These are phyloP conservation scores for Remorina albescens DNA, from an alignment of 2,797 vertebrate species.

Conservation along the genomic window DNA sequence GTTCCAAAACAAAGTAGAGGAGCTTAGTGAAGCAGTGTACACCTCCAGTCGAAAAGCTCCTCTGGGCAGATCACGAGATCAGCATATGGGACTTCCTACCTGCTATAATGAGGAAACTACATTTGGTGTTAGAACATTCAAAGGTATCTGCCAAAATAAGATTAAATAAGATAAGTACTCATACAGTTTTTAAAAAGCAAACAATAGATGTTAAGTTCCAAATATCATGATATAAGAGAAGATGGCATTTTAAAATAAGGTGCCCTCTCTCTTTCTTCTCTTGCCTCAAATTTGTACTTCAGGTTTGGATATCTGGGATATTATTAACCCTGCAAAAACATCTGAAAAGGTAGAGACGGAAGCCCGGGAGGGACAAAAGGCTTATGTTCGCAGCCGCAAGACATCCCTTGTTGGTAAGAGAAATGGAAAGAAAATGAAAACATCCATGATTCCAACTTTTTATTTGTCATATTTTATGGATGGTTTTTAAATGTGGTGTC, in stretches of 20 bases:
- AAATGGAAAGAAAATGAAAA: neutral
- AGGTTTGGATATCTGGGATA: slow-evolving; percentile 73
- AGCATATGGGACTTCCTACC: slow-evolving; percentile 78
- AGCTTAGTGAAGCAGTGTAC: slow-evolving; percentile 85
- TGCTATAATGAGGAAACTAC: slow-evolving; percentile 76
- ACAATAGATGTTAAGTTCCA: too few relatives aligned
- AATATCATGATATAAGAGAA: too few relatives aligned
- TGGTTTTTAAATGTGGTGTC: neutral
- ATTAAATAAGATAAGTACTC: neutral
- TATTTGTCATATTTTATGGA: neutral
- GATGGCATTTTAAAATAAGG: neutral
- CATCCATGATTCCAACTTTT: neutral
- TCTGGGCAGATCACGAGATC: slow-evolving; percentile 85
- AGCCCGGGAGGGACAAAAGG: slow-evolving; percentile 79
- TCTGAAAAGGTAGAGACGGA: slow-evolving; percentile 84
- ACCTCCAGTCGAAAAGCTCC: slow-evolving; percentile 76
- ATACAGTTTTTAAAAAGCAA: too few relatives aligned
- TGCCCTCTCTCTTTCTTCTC: slow-evolving; percentile 1
- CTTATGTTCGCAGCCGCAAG: slow-evolving; percentile 86
- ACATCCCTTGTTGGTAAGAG: slow-evolving; percentile 87
- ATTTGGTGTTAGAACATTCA: slow-evolving; percentile 82
- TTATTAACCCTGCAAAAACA: slow-evolving; percentile 88
- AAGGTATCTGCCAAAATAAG: slow-evolving; percentile 74
- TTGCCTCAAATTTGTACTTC: slow-evolving; percentile 17
- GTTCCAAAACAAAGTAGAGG: slow-evolving; percentile 86